Conservation (phyloP, 1,140 invertebrate genomes). For the Plodia interpunctella region DNA sequence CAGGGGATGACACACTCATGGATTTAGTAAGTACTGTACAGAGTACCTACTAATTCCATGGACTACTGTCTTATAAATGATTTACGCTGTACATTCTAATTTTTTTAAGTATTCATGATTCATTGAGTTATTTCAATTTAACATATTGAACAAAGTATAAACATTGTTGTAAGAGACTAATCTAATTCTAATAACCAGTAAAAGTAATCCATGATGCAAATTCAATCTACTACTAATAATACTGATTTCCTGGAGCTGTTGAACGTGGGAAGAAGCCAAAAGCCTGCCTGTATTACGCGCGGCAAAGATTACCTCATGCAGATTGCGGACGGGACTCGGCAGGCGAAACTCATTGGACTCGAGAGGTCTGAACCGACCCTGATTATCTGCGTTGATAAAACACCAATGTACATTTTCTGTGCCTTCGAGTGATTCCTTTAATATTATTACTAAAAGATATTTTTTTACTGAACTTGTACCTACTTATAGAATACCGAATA, state of each 20-base stretch:
- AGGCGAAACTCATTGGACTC: not conserved
- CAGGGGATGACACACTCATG: no score
- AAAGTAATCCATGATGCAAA: not conserved
- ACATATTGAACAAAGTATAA: no score
- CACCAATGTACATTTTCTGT: not conserved
- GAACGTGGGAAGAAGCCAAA: not conserved
- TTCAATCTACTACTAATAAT: not conserved
- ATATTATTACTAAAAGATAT: not conserved
- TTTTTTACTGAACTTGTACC: no score
- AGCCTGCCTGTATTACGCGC: not conserved
- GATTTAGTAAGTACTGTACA: no score
- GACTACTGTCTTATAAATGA: no score
- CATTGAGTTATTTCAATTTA: no score
- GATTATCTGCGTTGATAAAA: constrained; percentile 1
- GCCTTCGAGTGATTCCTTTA: not conserved
- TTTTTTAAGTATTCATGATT: no score
- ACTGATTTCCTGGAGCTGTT: not conserved
- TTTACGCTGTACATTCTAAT: no score
- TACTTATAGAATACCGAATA: no score
- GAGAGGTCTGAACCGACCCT: not conserved
- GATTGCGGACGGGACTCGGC: not conserved
- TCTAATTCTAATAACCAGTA: no score
- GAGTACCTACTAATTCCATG: no score
- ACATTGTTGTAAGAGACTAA: no score
- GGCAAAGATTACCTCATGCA: not conserved